Conservation (phyloP, 2,797 vertebrate species). For the Clarias laeviceps region DNA sequence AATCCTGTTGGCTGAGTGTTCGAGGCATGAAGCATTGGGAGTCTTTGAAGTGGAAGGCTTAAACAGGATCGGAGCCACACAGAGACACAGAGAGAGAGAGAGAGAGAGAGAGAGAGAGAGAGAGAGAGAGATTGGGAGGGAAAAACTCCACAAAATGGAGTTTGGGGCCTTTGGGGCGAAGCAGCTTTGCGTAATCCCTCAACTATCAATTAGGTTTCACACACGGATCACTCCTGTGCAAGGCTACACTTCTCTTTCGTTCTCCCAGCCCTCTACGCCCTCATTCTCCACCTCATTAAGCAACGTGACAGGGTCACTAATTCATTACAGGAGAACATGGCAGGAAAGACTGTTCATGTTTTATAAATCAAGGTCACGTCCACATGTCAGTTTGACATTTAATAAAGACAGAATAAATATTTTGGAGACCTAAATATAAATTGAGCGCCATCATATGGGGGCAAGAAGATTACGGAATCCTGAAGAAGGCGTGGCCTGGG, state of each 20-base stretch:
- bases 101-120: slow-evolving; percentile 34
- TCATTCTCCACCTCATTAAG: slow-evolving; percentile 40
- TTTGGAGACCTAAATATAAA: slow-evolving; percentile 12
- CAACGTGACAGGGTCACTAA: slow-evolving; percentile 40
- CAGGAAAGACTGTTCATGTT: slow-evolving; percentile 10
- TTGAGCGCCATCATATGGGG: not conserved
- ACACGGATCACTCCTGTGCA: slow-evolving; percentile 28
- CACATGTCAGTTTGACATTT: slow-evolving; percentile 2
- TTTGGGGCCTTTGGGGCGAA: slow-evolving; percentile 39
- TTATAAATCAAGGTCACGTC: slow-evolving; percentile 11
- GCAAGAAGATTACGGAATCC: not conserved
- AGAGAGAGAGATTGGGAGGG: not conserved
- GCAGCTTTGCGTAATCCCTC: slow-evolving; percentile 43
- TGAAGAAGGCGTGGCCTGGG: not conserved
- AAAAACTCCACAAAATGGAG: slow-evolving; percentile 47
- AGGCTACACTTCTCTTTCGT: slow-evolving; percentile 33
- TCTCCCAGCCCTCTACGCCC: slow-evolving; percentile 8
- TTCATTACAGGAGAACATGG: slow-evolving; percentile 38
- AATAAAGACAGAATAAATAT: slow-evolving; percentile 27
- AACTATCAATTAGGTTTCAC: slow-evolving; percentile 44
- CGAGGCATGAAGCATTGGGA: slow-evolving; percentile 43
- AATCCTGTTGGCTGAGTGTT: slow-evolving; percentile 51
- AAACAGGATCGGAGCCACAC: slow-evolving; percentile 51
- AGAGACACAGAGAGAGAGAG: slow-evolving; percentile 32
- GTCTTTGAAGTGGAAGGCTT: slow-evolving; percentile 53